Evolutionary conservation across 2,888 invertebrate species (phyloP), one percentile per base, ranked within the genome.

Genomic region (Drosophila falleni): DNA sequence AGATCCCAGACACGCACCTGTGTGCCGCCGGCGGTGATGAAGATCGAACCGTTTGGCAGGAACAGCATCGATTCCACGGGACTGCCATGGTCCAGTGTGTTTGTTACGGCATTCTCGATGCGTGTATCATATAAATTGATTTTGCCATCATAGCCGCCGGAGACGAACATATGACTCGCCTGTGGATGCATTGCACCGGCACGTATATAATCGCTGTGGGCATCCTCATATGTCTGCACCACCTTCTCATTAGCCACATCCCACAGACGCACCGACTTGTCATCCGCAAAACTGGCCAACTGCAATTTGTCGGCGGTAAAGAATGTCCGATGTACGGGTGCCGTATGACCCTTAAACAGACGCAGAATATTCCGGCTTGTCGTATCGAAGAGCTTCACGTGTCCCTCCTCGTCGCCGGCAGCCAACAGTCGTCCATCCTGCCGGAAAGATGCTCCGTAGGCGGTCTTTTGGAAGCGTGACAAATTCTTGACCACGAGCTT

Each of bases 1-100:
- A 96, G 95, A 92, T 99, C 99, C 98, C 98, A 99, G 0, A 99
- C 96, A 92, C 96, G 96, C 6, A 98, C 95, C 91, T 97, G 96
- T 37, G 96, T 97, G 0, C 97, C 98, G 79, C 98, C 98, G 67
- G 98, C 98, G 84, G 98, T 97, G 50, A 98, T 93, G 90, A 99
- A 96, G 85, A 99, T 94, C 44, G 97, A 97, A 23, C 98, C 98
- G 50, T 96, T 96, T 4, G 98, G 98, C 84, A 98, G 93, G 91
- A 97, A 97, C 3, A 98, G 92, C 53, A 98, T 93, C 70, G 97
- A 96, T 93, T 99, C 98, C 0, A 99, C 96, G 0, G 98, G 98
- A 81, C 96, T 95, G 8, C 96, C 98, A 93, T 99, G 98, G 89
- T 97, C 95, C 1, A 98, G 95, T 26, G 94, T 95, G 0, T 96